A percentile compares a stretch with the other conserved stretches of the same genome.
Conservation (phyloP, 2,797 vertebrate species). For the Tiaroga cobitis region DNA sequence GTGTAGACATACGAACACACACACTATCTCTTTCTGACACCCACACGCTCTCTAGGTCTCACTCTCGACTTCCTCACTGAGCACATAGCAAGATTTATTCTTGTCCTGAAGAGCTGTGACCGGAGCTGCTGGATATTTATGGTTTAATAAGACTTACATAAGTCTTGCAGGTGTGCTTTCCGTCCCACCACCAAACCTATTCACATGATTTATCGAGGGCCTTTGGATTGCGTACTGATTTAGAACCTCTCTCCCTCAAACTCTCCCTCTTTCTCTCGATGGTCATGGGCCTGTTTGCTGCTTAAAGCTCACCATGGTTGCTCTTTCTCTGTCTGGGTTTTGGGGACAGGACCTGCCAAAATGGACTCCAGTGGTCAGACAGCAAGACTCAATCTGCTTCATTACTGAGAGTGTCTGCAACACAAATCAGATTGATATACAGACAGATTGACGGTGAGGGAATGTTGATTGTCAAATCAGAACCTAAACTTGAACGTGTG, state of each 20-base stretch:
- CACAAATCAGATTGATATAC: conserved; percentile 83
- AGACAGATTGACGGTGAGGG: conserved; percentile 64
- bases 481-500: conserved; percentile 60
- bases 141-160: conserved; percentile 90
- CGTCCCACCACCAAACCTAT: conserved; percentile 80
- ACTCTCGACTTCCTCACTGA: conserved; percentile 65
- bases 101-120: conserved; percentile 73
- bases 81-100: conserved; percentile 78
- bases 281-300: conserved; percentile 43
- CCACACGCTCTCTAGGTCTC: conserved; percentile 43
- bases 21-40: conserved; percentile 52
- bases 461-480: conserved; percentile 73
- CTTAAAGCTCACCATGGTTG: conserved; percentile 50
- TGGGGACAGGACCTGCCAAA: conserved; percentile 56
- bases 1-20: conserved; percentile 34
- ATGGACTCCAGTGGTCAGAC: conserved; percentile 41
- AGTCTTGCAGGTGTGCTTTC: conserved; percentile 89
- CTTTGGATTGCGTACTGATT: conserved; percentile 85
- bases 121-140: conserved; percentile 83
- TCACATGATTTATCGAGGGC: conserved; percentile 83
- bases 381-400: conserved; percentile 59
- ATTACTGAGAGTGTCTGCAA: conserved; percentile 77
- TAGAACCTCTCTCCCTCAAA: conserved; percentile 79
- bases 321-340: conserved; percentile 57
- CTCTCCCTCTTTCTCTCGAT: conserved; percentile 69